phyloP scores from a whole-genome alignment of 2,888 invertebrate species.

The Stomorhina lunata region DNA sequence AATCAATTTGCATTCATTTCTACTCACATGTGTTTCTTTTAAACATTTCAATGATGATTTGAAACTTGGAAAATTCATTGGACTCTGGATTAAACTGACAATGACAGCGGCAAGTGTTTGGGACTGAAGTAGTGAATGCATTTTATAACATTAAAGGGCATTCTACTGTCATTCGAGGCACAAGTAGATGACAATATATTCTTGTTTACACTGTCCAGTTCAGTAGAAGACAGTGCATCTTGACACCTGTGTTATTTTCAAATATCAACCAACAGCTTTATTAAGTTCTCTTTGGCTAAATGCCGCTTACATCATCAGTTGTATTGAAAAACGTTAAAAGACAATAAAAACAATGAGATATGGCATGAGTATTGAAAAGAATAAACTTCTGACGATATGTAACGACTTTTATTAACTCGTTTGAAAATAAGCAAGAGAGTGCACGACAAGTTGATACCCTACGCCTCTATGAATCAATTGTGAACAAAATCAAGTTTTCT shows the following conservation, averaged over 20 bases:
- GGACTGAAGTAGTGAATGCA: constrained; percentile 28
- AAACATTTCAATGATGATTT: not conserved
- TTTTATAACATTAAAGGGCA: constrained; percentile 77
- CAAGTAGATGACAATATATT: constrained; percentile 42
- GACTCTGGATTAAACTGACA: not conserved
- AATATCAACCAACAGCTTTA: constrained; percentile 28
- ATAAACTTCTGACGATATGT: no score
- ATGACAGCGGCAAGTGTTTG: constrained; percentile 37
- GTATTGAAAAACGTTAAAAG: not conserved
- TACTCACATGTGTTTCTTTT: no score
- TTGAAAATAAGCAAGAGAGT: no score
- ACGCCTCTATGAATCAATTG: no score
- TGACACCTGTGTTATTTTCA: constrained; percentile 48
- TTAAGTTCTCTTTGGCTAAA: constrained; percentile 30
- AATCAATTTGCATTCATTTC: no score
- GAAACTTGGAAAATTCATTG: not conserved
- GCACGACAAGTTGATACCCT: no score
- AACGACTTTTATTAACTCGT: no score
- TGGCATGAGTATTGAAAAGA: no score
- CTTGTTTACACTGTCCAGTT: not conserved
- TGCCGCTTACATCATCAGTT: constrained; percentile 23
- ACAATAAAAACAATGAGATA: not conserved
- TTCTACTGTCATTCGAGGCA: constrained; percentile 74
- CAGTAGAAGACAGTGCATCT: constrained; percentile 29
- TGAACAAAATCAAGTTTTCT: no score